phyloP scores from a whole-genome alignment of 2,888 invertebrate species.

The Philaethria dido region DNA sequence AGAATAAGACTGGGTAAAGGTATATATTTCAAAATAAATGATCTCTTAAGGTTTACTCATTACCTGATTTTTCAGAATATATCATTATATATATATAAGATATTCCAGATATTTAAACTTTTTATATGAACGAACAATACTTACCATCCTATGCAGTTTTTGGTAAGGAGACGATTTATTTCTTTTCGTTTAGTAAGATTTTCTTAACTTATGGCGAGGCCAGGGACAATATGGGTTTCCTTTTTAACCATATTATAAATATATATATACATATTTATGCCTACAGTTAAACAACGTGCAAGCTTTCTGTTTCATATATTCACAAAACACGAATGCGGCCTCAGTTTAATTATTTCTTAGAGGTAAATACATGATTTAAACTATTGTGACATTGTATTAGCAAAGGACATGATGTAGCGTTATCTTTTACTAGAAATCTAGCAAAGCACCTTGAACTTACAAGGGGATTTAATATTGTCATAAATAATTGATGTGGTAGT shows the following conservation, averaged over 20 bases:
- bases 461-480: not conserved
- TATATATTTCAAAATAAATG: too few species aligned
- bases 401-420: conserved; percentile 22
- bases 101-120: too few species aligned
- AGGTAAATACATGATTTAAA: conserved; percentile 13
- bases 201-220: not conserved
- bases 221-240: not conserved
- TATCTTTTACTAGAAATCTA: conserved; percentile 18
- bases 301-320: conserved; percentile 1
- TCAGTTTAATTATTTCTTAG: conserved; percentile 13
- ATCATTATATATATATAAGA: too few species aligned
- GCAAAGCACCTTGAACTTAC: conserved; percentile 7
- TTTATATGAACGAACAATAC: too few species aligned
- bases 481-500: not conserved
- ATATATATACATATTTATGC: not conserved
- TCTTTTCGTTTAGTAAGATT: too few species aligned
- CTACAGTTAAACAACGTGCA: not conserved
- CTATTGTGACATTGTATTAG: conserved; percentile 17
- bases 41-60: too few species aligned
- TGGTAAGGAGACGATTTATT: too few species aligned
- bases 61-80: too few species aligned
- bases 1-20: too few species aligned
- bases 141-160: too few species aligned
- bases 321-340: conserved; percentile 5
- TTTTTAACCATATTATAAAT: too few species aligned